phyloP scores from a whole-genome alignment of 2,888 invertebrate species.

The Drosophila falleni region DNA sequence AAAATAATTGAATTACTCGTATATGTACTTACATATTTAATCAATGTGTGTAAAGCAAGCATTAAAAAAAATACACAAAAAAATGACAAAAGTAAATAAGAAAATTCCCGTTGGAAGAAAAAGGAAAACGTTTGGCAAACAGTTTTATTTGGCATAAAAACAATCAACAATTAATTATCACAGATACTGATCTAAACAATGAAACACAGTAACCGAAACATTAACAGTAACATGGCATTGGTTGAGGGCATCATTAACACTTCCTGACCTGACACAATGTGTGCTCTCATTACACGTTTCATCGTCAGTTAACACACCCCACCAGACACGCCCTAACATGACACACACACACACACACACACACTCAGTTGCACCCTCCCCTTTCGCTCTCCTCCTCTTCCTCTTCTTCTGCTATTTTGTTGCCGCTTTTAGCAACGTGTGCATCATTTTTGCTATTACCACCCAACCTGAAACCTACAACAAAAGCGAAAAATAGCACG shows the following conservation, averaged over 20 bases:
- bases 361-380: slow-evolving; percentile 3
- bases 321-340: slow-evolving; percentile 43
- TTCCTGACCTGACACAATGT: slow-evolving; percentile 45
- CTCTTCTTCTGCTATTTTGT: background rate
- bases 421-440: slow-evolving; percentile 19
- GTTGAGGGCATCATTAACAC: slow-evolving; percentile 25
- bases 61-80: slow-evolving; percentile 56
- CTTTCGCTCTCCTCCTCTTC: slow-evolving; percentile 8
- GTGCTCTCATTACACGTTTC: slow-evolving; percentile 17
- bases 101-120: slow-evolving; percentile 38
- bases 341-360: slow-evolving; percentile 23
- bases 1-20: slow-evolving; percentile 30
- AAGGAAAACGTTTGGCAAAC: slow-evolving; percentile 34
- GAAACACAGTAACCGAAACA: background rate
- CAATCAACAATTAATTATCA: slow-evolving; percentile 6
- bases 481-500: slow-evolving; percentile 45
- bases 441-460: slow-evolving; percentile 33
- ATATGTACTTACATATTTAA: slow-evolving; percentile 54
- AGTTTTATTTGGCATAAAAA: slow-evolving; percentile 34
- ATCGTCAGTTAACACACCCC: slow-evolving; percentile 13
- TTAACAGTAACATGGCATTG: background rate
- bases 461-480: slow-evolving; percentile 31
- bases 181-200: background rate
- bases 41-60: slow-evolving; percentile 66
- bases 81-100: slow-evolving; percentile 49